Base-by-base conservation (phyloP, 2,113 vertebrate genomes). In the Microcebus griseorufus region DNA sequence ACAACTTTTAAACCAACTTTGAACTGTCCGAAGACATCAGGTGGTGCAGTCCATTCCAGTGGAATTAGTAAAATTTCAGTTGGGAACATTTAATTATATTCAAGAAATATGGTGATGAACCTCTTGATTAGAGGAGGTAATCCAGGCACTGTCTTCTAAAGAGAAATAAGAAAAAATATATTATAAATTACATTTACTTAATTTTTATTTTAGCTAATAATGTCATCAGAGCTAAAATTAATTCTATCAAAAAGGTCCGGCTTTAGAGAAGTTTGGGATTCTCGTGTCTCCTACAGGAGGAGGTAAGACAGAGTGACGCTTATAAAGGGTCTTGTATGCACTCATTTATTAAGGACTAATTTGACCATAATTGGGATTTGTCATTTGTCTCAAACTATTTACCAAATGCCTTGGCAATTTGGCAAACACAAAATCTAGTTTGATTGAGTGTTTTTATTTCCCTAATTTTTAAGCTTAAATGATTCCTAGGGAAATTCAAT, bases 401-500 rank as follows among this genome's bases (percentile, higher is more conserved):
- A 79, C 51, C 89, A 97, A 95, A 75, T 90, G 81, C 32, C 69
- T 94, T 84, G 0, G 62, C 53, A 55, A 93, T 29, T 82, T 95
- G 32, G 70, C 53, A 97, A 96, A 95, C n/a, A 39, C 34, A 75
- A 92, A 98, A 75, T 9, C 22, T 75, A 94, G 53, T 92, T 96
- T 94, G 16, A 25, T 75, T 94, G 55, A 89, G 23, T 95, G 20
- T 84, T 93, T 96, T 97, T 96, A 96, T 97, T 73, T 13, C 37
- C 69, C 97, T 90, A 93, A 70, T 83, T 97, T 97, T 93, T 92
- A 92, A 96, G 53, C 58, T 25, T 76, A 90, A 95, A 37, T 93
- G 79, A 95, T 92, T 97, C 75, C 37, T 94, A 90, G 34, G 79
- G 51, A 97, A 97, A 98, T 97, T 88, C 96, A 89, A 95, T 97